Percentiles rank a stretch among this genome's conserved stretches.
Conservation (phyloP, 2,888 invertebrate species). For the Campaea margaritaria region DNA sequence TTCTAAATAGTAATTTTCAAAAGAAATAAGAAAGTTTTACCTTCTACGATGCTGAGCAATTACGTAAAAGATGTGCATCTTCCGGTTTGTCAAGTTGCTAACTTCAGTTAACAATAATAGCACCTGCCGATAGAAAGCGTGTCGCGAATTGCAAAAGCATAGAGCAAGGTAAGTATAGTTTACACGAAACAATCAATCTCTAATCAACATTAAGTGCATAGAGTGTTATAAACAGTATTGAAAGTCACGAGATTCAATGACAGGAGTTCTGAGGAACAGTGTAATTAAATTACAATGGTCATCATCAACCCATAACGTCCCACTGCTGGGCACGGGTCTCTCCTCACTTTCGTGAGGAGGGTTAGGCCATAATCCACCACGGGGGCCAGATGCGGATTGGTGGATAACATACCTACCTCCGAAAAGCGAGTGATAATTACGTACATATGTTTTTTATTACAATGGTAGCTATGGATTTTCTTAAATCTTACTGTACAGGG, state of each 20-base stretch:
- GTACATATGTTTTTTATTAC: too few species aligned
- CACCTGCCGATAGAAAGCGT: slow-evolving; percentile 40
- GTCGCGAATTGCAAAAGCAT: slow-evolving; percentile 44
- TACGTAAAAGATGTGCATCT: slow-evolving; percentile 21
- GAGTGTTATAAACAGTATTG: slow-evolving; percentile 31
- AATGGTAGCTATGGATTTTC: too few species aligned
- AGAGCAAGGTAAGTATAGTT: slow-evolving; percentile 40
- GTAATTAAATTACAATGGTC: too few species aligned
- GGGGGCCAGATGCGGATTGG: too few species aligned
- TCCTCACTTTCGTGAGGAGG: too few species aligned
- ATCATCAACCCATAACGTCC: too few species aligned
- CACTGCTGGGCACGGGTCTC: too few species aligned
- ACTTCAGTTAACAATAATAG: slow-evolving; percentile 17
- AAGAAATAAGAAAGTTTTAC: slow-evolving; percentile 14
- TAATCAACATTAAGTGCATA: slow-evolving; percentile 39
- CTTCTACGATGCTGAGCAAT: slow-evolving; percentile 3
- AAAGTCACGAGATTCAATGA: neutral
- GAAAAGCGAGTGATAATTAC: too few species aligned
- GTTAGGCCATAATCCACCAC: too few species aligned
- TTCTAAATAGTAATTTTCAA: slow-evolving; percentile 6
- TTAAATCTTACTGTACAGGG: too few species aligned
- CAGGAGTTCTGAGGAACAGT: neutral
- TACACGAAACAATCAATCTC: slow-evolving; percentile 51
- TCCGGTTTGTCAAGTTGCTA: slow-evolving; percentile 26
- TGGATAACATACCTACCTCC: too few species aligned